Evolutionary conservation across 2,888 invertebrate species (phyloP), one percentile per base, ranked within the genome.

Genomic region (Tetanocera ferruginea): DNA sequence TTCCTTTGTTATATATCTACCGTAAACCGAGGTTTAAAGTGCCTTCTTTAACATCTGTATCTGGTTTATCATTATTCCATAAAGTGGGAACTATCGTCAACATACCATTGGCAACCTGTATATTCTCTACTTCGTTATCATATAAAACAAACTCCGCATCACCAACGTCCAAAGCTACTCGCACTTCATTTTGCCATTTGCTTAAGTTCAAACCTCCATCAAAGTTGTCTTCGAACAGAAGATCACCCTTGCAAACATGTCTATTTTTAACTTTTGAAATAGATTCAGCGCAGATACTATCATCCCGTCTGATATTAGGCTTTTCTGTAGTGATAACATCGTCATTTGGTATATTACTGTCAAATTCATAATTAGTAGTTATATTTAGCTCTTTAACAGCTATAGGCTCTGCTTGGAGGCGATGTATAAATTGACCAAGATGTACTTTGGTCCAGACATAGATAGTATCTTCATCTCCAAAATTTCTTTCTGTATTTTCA

Each of bases 221-320:
- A 83, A 95, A 95, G 80, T 91, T 89, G 73, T 95, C 94, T 76
- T 93, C 91, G 81, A 94, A 93, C 67, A 94, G 87, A 1, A 91
- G 87, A 73, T 91, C 89, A 0, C 91, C 92, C 14, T 89, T 88
- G 85, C 92, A 92, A 0, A 88, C 90, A n/a, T 67, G 49, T 25
- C 76, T 76, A 51, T 80, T 76, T 62, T 75, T 76, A 3, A 80
- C 55, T 57, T 73, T 78, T 0, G 82, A 76, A 23, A 80, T 74
- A 17, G 81, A 77, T 2, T 62, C 51, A 43, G 52, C 37, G 51
- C 83, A 82, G 0, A 60, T 71, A 55, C 76, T 62, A 57, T 69
- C 78, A 67, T 23, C 9, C n/a, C 17, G n/a, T 23, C 8, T 60
- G 8, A 43, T 72, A 37, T 57, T 19, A 23, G 34, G 34, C 4